Base-by-base conservation (phyloP, 2,888 invertebrate genomes). In the Poecilus cupreus region DNA sequence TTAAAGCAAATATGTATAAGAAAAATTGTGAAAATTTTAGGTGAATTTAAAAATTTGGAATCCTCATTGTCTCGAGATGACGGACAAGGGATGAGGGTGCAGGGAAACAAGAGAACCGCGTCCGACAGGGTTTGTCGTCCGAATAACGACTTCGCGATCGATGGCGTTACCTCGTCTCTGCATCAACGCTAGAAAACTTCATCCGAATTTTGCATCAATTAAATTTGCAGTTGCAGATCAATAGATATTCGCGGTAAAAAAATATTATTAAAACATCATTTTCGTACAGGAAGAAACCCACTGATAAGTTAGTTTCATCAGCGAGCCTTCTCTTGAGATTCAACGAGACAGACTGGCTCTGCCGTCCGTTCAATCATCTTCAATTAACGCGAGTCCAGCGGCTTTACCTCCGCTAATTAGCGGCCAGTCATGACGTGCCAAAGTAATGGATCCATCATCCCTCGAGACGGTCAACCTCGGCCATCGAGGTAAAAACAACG, bases 401-500 rank as follows among this genome's bases (percentile, higher is more conserved):
- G 80, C 74, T 80, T 80, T 87, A 86, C 80, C 78, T 60, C 78
- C 22, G 86, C 88, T 89, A 88, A 89, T 89, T 89, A 88, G 88
- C 86, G 87, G 86, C 85, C 85, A 86, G 86, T 85, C 85, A 85
- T 89, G 89, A 89, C 88, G 87, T 87, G 60, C 87, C 88, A 88
- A 89, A 89, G 88, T 89, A 89, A 89, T 89, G 89, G 89, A 89
- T 89, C 89, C 89, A 89, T 89, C 89, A 89, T 89, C 89, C 89
- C 89, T 85, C 83, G 64, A 68, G 86, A 88, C 88, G 87, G 87
- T 32, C 84, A 86, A 84, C 85, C 8, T 13, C n/a, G 43, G 43
- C 60, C n/a, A 2, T 43, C 72, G 10, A 16, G 13, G 39, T 8
- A 54, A 76, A 76, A 79, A 79, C 79, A 49, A 13, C 83, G 83